Evolutionary conservation across 1,140 invertebrate genomes (phyloP).

Genomic region (Aricia agestis): DNA sequence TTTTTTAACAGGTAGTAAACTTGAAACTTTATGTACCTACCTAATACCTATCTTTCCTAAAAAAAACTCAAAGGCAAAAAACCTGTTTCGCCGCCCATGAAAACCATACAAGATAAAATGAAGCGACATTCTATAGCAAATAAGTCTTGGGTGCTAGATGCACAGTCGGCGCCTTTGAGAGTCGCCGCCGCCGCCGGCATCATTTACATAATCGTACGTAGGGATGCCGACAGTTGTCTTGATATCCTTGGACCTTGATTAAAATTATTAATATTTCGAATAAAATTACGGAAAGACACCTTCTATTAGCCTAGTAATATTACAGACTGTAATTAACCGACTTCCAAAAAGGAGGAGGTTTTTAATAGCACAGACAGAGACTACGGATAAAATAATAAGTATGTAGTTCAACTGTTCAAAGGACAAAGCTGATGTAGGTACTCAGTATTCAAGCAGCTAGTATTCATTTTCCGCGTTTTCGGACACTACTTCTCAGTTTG

Average conservation of each 20-base stretch:
- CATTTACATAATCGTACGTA: slow-evolving; percentile 57
- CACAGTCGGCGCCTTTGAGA: slow-evolving; percentile 50
- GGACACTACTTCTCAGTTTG: too few species aligned
- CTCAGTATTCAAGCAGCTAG: too few species aligned
- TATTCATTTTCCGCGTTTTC: too few species aligned
- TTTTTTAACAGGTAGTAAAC: not conserved
- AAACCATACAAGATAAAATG: slow-evolving; percentile 22
- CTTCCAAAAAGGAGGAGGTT: too few species aligned
- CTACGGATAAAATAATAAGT: too few species aligned
- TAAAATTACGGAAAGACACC: too few species aligned
- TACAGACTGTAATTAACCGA: too few species aligned
- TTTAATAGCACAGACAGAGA: too few species aligned
- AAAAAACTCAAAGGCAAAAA: slow-evolving; percentile 18
- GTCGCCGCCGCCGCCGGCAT: slow-evolving; percentile 35
- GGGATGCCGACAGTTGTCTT: not conserved
- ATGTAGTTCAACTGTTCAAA: too few species aligned
- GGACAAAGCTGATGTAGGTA: too few species aligned
- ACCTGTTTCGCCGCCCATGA: slow-evolving; percentile 20
- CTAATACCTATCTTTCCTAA: slow-evolving; percentile 6
- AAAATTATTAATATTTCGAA: not conserved
- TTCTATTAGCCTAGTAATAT: too few species aligned
- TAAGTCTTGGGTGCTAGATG: slow-evolving; percentile 45
- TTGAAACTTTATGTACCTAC: not conserved
- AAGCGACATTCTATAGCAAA: slow-evolving; percentile 37
- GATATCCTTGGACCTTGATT: not conserved